Evolutionary conservation across 2,888 invertebrate species (phyloP).

Genomic region (Amphipoea oculea): DNA sequence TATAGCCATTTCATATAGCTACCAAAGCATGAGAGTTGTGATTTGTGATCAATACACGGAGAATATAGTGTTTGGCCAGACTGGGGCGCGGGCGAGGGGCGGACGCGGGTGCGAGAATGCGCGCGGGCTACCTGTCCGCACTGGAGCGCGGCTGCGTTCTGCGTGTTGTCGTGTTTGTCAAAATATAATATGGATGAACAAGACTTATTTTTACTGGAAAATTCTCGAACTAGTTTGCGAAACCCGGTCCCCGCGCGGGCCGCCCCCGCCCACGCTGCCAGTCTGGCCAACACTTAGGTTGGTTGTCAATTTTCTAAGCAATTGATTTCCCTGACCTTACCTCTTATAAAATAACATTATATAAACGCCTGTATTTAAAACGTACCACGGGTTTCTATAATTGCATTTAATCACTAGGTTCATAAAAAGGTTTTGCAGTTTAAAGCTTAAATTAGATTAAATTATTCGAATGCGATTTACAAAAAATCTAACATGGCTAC

Average conservation of each 20-base stretch:
- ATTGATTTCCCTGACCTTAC: not conserved
- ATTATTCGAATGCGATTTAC: slow-evolving; percentile 15
- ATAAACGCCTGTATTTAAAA: not conserved
- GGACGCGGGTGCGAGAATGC: no score
- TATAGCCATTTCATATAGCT: not conserved
- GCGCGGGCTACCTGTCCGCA: no score
- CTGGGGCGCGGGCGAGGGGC: no score
- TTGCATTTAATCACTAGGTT: not conserved
- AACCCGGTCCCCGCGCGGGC: no score
- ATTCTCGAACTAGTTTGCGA: no score
- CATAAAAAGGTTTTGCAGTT: not conserved
- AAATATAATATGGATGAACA: no score
- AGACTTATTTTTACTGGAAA: no score
- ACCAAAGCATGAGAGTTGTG: not conserved
- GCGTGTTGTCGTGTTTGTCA: no score
- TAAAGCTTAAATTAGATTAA: not conserved
- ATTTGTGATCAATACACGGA: not conserved
- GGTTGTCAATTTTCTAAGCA: not conserved
- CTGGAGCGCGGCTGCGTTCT: no score
- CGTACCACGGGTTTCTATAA: not conserved
- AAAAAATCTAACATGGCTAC: slow-evolving; percentile 17
- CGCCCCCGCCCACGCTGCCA: no score
- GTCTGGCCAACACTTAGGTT: no score
- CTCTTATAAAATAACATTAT: not conserved
- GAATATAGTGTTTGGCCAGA: not conserved